Conservation (phyloP, 2,888 invertebrate genomes). For the Phrixothrix hirtus region DNA sequence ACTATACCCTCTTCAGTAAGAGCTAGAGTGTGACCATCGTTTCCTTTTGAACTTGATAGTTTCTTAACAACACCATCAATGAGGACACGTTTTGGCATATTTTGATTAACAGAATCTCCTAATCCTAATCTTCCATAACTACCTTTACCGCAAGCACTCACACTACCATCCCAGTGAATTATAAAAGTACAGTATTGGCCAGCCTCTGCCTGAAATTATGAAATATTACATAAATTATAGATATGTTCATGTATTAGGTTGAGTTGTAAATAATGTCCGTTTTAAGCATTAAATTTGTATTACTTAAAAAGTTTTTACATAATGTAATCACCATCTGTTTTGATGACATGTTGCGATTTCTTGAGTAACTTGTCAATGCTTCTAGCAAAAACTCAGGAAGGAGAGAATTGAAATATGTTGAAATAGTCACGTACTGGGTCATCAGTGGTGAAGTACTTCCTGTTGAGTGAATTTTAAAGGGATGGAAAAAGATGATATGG, state of each 20-base stretch:
- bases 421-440: too few relatives aligned
- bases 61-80: constrained; percentile 59
- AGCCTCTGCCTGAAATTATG: constrained; percentile 63
- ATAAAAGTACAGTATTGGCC: constrained; percentile 69
- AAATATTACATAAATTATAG: too few relatives aligned
- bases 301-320: too few relatives aligned
- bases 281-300: too few relatives aligned
- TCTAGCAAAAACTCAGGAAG: too few relatives aligned
- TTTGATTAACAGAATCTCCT: constrained; percentile 65
- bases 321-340: too few relatives aligned
- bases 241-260: not conserved
- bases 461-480: too few relatives aligned
- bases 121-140: constrained; percentile 67
- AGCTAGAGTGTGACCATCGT: constrained; percentile 62
- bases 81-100: constrained; percentile 60
- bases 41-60: constrained; percentile 62
- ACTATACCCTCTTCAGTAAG: constrained; percentile 60
- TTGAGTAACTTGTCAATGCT: too few relatives aligned
- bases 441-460: too few relatives aligned
- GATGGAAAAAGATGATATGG: too few relatives aligned
- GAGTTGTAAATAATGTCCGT: not conserved
- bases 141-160: constrained; percentile 66
- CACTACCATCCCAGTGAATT: constrained; percentile 61
- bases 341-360: too few relatives aligned
- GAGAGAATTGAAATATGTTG: too few relatives aligned